These are phyloP conservation scores for Istiophorus platypterus DNA, from an alignment of 2,113 vertebrate species.

Conservation along the genomic window DNA sequence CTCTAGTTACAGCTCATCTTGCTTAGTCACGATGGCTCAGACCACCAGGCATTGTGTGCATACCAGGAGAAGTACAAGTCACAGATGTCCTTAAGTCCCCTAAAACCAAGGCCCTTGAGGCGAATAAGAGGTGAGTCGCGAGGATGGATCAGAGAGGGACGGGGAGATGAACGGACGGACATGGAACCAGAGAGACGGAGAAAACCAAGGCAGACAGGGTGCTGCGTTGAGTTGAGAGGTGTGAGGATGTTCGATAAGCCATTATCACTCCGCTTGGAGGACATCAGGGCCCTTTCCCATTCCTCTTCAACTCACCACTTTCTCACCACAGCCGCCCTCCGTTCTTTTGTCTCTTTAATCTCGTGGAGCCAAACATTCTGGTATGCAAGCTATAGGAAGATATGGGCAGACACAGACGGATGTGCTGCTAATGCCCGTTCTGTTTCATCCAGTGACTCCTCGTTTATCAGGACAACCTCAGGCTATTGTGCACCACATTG, in stretches of 20 bases:
- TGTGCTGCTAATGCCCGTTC: constrained; percentile 52
- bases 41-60: constrained; percentile 10
- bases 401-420: constrained; percentile 65
- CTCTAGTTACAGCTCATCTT: constrained; percentile 29
- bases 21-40: constrained; percentile 33
- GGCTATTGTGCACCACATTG: constrained; percentile 44
- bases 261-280: constrained; percentile 61
- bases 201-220: constrained; percentile 35
- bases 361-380: constrained; percentile 52
- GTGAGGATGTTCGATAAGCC: constrained; percentile 73
- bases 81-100: constrained; percentile 3
- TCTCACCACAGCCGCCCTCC: constrained; percentile 26
- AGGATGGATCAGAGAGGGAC: constrained; percentile 6
- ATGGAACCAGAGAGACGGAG: constrained; percentile 9
- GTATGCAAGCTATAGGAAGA: constrained; percentile 47
- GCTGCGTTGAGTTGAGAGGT: constrained; percentile 47
- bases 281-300: constrained; percentile 45
- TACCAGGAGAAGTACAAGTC: neutral
- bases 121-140: constrained; percentile 14
- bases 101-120: constrained; percentile 27
- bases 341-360: constrained; percentile 66
- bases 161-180: constrained; percentile 47
- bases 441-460: constrained; percentile 38
- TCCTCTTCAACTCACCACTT: constrained; percentile 16
- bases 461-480: constrained; percentile 59